phyloP scores from a whole-genome alignment of 2,113 vertebrate genomes.

The Cynocephalus volans region DNA sequence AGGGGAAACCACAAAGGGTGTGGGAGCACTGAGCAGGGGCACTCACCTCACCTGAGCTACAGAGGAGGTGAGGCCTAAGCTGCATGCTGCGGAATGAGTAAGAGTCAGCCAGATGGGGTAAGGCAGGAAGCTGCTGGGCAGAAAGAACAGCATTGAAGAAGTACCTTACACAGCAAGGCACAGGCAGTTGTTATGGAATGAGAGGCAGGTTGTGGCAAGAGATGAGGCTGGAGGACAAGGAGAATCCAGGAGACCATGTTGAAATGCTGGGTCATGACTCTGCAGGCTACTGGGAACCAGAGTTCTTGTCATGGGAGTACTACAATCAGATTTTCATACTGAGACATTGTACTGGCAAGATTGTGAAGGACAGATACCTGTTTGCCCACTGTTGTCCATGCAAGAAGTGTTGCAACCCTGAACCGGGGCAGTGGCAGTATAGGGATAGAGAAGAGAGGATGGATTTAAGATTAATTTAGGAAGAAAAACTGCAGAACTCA shows the following conservation, averaged over 20 bases:
- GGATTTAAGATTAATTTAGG: neutral
- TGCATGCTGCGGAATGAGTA: neutral
- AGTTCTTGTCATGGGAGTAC: neutral
- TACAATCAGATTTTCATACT: neutral
- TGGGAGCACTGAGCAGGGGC: neutral
- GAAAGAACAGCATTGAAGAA: neutral
- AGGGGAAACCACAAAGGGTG: too few species aligned
- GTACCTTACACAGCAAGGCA: neutral
- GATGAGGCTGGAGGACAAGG: neutral
- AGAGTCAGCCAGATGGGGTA: neutral
- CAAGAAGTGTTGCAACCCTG: neutral
- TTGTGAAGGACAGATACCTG: neutral
- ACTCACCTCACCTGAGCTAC: neutral
- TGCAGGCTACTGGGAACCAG: neutral
- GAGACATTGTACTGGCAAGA: neutral
- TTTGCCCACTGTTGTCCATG: neutral
- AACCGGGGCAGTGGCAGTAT: accelerated
- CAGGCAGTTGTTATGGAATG: neutral
- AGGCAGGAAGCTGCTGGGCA: neutral
- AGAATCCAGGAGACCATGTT: neutral
- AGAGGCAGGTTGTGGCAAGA: neutral
- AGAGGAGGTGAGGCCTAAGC: neutral
- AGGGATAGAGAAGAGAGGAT: neutral
- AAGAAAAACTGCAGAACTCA: neutral
- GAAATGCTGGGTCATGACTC: neutral